These are phyloP conservation scores for Meghimatium bilineatum DNA, from an alignment of 2,888 invertebrate genomes.

Conservation along the genomic window DNA sequence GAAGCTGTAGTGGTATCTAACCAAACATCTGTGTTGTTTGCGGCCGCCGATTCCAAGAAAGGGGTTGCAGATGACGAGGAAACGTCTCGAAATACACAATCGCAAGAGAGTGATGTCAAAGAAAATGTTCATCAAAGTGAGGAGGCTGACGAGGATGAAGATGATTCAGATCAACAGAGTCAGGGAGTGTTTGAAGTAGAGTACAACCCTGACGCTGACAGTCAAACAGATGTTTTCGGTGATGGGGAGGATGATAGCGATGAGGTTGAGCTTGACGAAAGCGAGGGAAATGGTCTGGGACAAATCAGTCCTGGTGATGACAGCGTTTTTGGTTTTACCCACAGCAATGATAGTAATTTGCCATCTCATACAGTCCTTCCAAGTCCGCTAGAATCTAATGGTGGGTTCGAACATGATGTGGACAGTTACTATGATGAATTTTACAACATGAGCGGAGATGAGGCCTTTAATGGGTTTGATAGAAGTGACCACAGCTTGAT, in stretches of 20 bases:
- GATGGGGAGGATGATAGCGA: conserved; percentile 48
- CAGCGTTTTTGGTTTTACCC: neutral
- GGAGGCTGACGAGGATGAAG: conserved; percentile 23
- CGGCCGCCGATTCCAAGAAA: neutral
- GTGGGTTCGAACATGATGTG: conserved; percentile 29
- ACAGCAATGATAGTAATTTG: conserved; percentile 7
- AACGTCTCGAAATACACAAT: neutral
- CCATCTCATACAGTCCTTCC: neutral
- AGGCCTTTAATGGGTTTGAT: conserved; percentile 32
- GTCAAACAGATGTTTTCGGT: conserved; percentile 45
- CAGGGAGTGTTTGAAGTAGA: conserved; percentile 43
- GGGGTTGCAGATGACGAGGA: neutral
- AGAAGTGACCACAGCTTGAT: conserved; percentile 3
- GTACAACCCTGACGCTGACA: conserved; percentile 34
- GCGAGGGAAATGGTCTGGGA: conserved; percentile 20
- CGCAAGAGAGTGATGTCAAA: neutral
- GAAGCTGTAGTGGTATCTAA: neutral
- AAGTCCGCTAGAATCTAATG: neutral
- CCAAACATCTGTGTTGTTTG: neutral
- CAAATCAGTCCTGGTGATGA: conserved; percentile 24
- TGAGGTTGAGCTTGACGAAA: conserved; percentile 43
- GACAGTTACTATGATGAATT: conserved; percentile 48
- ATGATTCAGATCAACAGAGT: conserved; percentile 23
- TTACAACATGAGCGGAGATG: conserved; percentile 43
- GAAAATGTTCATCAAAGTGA: conserved; percentile 1